Evolutionary conservation across 2,888 invertebrate genomes (phyloP).

Genomic region (Tetragnatha montana): DNA sequence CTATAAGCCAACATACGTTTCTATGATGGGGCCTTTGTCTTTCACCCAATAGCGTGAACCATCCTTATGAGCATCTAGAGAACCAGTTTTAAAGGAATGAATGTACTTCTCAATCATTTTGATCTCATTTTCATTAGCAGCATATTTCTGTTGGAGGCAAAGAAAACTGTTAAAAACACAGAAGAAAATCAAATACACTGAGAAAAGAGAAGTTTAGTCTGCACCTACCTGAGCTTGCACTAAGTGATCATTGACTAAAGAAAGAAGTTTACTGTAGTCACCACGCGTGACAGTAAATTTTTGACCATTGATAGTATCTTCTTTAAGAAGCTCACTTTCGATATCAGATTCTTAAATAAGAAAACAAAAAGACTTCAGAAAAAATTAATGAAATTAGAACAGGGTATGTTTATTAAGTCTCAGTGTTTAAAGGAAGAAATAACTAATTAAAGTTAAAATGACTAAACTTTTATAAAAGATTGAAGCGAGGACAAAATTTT

Average conservation of each 20-base stretch:
- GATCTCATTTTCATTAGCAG: conserved; percentile 85
- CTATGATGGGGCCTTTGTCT: conserved; percentile 94
- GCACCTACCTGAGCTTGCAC: conserved; percentile 80
- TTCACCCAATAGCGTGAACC: conserved; percentile 96
- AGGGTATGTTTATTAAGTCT: background rate
- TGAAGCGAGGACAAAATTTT: background rate
- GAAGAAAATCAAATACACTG: background rate
- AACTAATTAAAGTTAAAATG: background rate
- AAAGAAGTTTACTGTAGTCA: conserved; percentile 86
- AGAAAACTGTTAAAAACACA: background rate
- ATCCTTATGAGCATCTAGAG: conserved; percentile 90
- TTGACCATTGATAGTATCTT: conserved; percentile 81
- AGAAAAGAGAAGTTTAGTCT: too few relatives aligned
- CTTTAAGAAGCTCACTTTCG: conserved; percentile 73
- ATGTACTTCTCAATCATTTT: conserved; percentile 91
- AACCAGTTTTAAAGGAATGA: conserved; percentile 88
- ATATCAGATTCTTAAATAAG: conserved; percentile 73
- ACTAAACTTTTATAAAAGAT: background rate
- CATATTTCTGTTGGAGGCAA: conserved; percentile 78
- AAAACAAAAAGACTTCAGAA: background rate
- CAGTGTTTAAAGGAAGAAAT: background rate
- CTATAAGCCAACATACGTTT: conserved; percentile 82
- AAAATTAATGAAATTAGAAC: background rate
- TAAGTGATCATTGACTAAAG: conserved; percentile 83
- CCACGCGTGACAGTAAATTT: conserved; percentile 84